Percentiles rank a stretch among this genome's conserved stretches.
Evolutionary conservation across 2,113 vertebrate genomes (phyloP).

Genomic region (human (Homo sapiens)): DNA sequence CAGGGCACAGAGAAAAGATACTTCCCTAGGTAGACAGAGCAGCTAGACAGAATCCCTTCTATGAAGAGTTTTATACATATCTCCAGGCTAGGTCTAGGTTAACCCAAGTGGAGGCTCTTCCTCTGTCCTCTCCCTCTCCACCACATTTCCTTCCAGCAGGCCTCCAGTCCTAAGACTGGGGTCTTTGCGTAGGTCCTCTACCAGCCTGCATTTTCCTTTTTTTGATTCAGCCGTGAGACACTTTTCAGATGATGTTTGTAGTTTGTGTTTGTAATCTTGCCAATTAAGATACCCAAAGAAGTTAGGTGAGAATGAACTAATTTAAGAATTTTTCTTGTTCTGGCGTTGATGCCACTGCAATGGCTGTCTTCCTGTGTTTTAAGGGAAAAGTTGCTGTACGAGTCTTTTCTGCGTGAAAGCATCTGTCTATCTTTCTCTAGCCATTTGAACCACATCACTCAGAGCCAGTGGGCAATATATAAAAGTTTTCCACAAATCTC

Average conservation of each 20-base stretch:
- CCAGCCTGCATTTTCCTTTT: neutral
- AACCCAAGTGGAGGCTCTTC: neutral
- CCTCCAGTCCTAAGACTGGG: neutral
- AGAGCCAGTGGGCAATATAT: conserved; percentile 42
- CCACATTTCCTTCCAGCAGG: neutral
- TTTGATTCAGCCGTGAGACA: neutral
- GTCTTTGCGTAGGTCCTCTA: neutral
- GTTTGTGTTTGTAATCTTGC: neutral
- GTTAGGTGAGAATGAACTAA: neutral
- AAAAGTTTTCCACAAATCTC: conserved; percentile 46
- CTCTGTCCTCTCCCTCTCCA: neutral
- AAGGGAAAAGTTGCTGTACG: neutral
- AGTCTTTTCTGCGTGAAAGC: neutral
- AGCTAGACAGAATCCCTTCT: neutral
- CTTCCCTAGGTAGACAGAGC: neutral
- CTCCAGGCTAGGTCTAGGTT: neutral
- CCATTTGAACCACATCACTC: conserved; percentile 13
- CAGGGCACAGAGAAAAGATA: neutral
- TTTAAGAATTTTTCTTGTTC: neutral
- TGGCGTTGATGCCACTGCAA: neutral
- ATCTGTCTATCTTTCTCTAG: conserved; percentile 25
- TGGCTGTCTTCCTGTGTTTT: neutral
- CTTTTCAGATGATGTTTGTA: neutral
- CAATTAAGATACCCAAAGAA: neutral
- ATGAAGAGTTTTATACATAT: neutral